phyloP scores from a whole-genome alignment of 2,113 vertebrate species.

The Triplophysa dalaica region DNA sequence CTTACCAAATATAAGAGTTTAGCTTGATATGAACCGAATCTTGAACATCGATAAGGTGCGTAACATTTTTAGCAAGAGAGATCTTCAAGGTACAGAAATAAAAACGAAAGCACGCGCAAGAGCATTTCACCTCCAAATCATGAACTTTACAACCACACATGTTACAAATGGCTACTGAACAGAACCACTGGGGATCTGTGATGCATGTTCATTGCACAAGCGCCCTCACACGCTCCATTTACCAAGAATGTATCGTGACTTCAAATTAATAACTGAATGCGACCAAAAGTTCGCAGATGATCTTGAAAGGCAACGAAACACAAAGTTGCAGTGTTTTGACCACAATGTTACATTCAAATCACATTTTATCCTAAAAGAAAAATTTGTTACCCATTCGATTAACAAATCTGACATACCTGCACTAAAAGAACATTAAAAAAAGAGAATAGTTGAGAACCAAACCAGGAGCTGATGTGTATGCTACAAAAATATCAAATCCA shows the following conservation, averaged over 20 bases:
- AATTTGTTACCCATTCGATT: background rate
- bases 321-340: background rate
- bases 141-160: background rate
- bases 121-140: too few relatives aligned
- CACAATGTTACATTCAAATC: background rate
- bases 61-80: background rate
- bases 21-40: background rate
- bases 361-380: background rate
- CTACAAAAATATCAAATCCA: background rate
- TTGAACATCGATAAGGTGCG: slow-evolving; percentile 2
- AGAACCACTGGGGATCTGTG: background rate
- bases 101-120: too few relatives aligned
- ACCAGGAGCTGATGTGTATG: background rate
- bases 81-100: too few relatives aligned
- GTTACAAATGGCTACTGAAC: background rate
- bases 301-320: background rate
- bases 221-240: background rate
- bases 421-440: background rate
- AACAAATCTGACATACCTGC: too few relatives aligned
- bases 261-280: background rate
- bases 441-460: background rate
- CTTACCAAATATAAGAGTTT: background rate
- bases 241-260: background rate
- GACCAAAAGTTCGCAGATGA: background rate
- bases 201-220: background rate